These are phyloP conservation scores for Heterochromis multidens DNA, from an alignment of 2,113 vertebrate species.

Conservation along the genomic window DNA sequence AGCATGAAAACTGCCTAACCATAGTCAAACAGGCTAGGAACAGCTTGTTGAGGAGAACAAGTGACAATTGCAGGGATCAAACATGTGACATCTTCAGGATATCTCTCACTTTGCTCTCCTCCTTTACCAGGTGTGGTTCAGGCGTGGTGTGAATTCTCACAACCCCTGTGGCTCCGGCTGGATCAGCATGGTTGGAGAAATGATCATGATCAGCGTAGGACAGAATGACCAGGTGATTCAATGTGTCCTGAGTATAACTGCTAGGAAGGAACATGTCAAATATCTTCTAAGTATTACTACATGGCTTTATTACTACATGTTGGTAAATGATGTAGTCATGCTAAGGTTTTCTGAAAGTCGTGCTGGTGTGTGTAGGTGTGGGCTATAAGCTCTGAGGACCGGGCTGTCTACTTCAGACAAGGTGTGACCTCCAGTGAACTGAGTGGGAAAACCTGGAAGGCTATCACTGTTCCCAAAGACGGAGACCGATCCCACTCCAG, in stretches of 20 bases:
- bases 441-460: conserved; percentile 94
- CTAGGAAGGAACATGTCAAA: not conserved
- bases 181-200: conserved; percentile 96
- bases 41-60: not conserved
- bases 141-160: conserved; percentile 92
- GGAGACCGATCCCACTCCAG: conserved; percentile 86
- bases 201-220: conserved; percentile 92
- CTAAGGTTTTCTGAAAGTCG: not conserved
- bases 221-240: conserved; percentile 89
- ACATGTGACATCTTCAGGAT: not conserved
- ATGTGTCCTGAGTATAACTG: not conserved
- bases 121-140: conserved; percentile 90
- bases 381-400: conserved; percentile 84
- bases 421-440: conserved; percentile 91
- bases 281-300: not conserved
- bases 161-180: conserved; percentile 94
- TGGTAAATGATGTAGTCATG: not conserved
- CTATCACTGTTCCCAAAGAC: conserved; percentile 78
- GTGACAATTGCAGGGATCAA: not conserved
- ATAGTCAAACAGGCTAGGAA: not conserved
- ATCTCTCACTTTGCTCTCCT: not conserved
- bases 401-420: conserved; percentile 88
- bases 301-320: not conserved
- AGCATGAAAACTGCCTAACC: not conserved
- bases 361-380: conserved; percentile 80